Conservation (phyloP, 1,140 invertebrate species). For the Cheumatopsyche charites region DNA sequence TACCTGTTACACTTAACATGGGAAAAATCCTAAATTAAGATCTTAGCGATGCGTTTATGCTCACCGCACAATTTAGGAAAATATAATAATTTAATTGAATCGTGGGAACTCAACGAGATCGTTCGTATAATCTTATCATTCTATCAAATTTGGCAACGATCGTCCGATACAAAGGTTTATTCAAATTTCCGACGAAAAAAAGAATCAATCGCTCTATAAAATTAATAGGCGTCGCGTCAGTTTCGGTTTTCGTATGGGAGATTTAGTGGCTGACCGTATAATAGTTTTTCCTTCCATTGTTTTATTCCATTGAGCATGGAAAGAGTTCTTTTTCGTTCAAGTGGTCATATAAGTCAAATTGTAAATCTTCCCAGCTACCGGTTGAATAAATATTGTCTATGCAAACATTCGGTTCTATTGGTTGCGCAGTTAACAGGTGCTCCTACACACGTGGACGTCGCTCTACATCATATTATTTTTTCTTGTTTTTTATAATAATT, state of each 20-base stretch:
- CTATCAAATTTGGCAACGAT: too few relatives aligned
- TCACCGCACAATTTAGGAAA: too few relatives aligned
- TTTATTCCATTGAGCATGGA: neutral
- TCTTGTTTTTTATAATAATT: too few relatives aligned
- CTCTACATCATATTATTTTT: neutral
- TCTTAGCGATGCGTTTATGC: neutral
- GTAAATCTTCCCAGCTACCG: neutral
- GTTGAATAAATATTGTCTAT: slow-evolving; percentile 1
- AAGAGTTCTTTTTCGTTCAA: neutral
- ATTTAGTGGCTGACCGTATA: neutral
- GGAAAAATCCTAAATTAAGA: slow-evolving; percentile 16
- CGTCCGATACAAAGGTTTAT: too few relatives aligned
- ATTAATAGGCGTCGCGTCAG: too few relatives aligned
- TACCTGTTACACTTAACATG: neutral
- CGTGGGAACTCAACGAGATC: neutral
- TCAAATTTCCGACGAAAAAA: too few relatives aligned
- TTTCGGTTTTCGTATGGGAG: too few relatives aligned
- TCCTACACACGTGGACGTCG: neutral
- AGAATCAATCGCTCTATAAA: too few relatives aligned
- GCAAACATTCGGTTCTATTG: slow-evolving; percentile 10
- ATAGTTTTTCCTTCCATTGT: neutral
- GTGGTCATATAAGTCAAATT: neutral
- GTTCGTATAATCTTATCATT: too few relatives aligned
- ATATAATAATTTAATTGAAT: neutral
- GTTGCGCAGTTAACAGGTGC: slow-evolving; percentile 6